Evolutionary conservation across 2,113 vertebrate genomes (phyloP).

Genomic region (Trematomus loennbergii): DNA sequence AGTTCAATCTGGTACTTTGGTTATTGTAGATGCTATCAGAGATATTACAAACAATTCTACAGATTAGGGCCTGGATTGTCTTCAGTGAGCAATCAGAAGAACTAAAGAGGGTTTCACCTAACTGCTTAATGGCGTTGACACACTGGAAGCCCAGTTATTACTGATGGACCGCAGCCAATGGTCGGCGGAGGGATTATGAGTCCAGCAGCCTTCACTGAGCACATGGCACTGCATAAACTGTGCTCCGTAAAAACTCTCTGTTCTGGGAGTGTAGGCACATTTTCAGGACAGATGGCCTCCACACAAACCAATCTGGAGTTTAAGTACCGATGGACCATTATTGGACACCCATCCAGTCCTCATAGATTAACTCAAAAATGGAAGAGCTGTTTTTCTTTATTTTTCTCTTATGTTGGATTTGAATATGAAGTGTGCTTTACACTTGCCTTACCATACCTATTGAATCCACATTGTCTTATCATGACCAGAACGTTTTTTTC

Average conservation of each 20-base stretch:
- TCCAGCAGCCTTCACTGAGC: not conserved
- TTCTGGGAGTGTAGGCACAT: not conserved
- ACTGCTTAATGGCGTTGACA: not conserved
- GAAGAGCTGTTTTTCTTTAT: not conserved
- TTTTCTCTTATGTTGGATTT: not conserved
- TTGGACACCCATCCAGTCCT: not conserved
- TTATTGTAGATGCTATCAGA: not conserved
- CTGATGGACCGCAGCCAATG: too few relatives aligned
- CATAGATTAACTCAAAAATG: not conserved
- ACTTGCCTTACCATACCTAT: conserved; percentile 9
- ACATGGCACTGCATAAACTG: not conserved
- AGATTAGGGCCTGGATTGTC: not conserved
- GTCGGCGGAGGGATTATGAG: not conserved
- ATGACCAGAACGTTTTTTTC: not conserved
- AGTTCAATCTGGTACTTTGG: not conserved
- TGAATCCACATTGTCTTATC: conserved; percentile 44
- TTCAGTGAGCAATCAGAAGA: not conserved
- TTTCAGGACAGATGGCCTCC: not conserved
- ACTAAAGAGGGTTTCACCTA: not conserved
- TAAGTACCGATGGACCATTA: not conserved
- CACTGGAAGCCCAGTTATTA: not conserved
- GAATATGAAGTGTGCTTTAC: not conserved
- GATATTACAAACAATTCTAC: not conserved
- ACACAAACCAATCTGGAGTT: not conserved
- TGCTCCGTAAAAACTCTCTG: not conserved